Percentiles rank a stretch among this genome's conserved stretches.
Conservation (phyloP, 2,888 invertebrate species). For the Drosophila koepferae region DNA sequence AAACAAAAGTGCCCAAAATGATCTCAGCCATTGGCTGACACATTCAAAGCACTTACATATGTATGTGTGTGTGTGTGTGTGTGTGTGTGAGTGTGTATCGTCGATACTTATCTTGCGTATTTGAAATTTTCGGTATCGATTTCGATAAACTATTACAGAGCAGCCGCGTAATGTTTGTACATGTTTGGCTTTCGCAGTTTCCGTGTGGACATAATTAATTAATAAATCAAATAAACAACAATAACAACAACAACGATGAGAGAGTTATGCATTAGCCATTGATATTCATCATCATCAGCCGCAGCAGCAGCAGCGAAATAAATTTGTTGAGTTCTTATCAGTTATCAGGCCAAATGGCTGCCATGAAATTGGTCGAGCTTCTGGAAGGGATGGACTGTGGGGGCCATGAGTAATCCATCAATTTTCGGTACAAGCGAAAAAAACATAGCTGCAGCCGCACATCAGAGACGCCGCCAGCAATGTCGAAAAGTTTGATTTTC, state of each 20-base stretch:
- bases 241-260: constrained; percentile 12
- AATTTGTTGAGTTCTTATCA: constrained; percentile 45
- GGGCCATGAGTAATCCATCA: constrained; percentile 73
- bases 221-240: constrained; percentile 74
- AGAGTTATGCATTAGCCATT: constrained; percentile 35
- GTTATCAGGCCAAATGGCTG: constrained; percentile 54
- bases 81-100: constrained; percentile 3
- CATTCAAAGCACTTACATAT: constrained; percentile 24
- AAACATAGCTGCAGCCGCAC: constrained; percentile 66
- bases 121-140: constrained; percentile 53
- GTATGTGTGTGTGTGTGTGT: constrained; percentile 1
- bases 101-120: constrained; percentile 53
- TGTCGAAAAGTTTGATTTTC: constrained; percentile 83
- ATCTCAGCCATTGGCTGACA: constrained; percentile 59
- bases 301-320: constrained; percentile 25
- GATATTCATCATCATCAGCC: constrained; percentile 61
- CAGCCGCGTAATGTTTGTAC: constrained; percentile 40
- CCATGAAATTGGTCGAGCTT: constrained; percentile 36
- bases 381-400: not conserved
- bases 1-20: constrained; percentile 57
- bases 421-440: constrained; percentile 73
- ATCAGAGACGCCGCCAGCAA: constrained; percentile 78
- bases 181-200: constrained; percentile 64
- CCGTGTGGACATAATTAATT: constrained; percentile 73
- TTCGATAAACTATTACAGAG: constrained; percentile 39